These are phyloP conservation scores for Discoglossus pictus DNA, from an alignment of 2,797 vertebrate species.

Conservation along the genomic window DNA sequence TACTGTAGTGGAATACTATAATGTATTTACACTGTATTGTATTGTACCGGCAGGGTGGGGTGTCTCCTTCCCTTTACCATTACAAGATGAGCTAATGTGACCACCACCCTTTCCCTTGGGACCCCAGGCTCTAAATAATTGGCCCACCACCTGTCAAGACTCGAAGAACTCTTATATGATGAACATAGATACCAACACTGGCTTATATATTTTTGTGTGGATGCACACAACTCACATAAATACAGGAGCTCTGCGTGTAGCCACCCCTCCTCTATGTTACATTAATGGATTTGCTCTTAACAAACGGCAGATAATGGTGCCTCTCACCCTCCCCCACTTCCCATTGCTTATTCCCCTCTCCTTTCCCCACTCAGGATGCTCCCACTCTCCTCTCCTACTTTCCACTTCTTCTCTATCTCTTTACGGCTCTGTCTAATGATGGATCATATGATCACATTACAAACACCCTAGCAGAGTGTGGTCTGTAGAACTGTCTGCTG, in stretches of 20 bases:
- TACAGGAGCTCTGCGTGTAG: no score
- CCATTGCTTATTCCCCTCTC: slow-evolving; percentile 1
- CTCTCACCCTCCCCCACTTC: slow-evolving; percentile 36
- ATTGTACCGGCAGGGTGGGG: slow-evolving; percentile 26
- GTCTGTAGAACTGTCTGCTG: slow-evolving; percentile 7
- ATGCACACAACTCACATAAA: no score
- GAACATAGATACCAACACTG: no score
- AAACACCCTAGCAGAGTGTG: slow-evolving; percentile 4
- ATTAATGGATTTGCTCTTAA: slow-evolving; percentile 38
- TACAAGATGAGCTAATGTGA: slow-evolving; percentile 43
- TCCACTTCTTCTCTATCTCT: not conserved
- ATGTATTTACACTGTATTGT: no score
- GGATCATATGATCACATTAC: slow-evolving; percentile 37
- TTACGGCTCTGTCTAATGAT: slow-evolving; percentile 12
- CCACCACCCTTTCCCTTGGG: slow-evolving; percentile 42
- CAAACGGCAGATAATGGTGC: slow-evolving; percentile 34
- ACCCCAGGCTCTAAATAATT: not conserved
- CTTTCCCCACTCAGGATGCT: not conserved
- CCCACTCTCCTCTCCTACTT: not conserved
- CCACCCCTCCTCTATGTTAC: no score
- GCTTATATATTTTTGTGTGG: no score
- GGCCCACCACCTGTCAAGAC: slow-evolving; percentile 4
- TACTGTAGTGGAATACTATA: no score
- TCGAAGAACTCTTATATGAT: not conserved
- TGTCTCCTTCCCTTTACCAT: slow-evolving; percentile 43